A percentile compares a stretch with the other conserved stretches of the same genome.
phyloP scores from a whole-genome alignment of 2,797 vertebrate genomes.

The Pelodytes ibericus region DNA sequence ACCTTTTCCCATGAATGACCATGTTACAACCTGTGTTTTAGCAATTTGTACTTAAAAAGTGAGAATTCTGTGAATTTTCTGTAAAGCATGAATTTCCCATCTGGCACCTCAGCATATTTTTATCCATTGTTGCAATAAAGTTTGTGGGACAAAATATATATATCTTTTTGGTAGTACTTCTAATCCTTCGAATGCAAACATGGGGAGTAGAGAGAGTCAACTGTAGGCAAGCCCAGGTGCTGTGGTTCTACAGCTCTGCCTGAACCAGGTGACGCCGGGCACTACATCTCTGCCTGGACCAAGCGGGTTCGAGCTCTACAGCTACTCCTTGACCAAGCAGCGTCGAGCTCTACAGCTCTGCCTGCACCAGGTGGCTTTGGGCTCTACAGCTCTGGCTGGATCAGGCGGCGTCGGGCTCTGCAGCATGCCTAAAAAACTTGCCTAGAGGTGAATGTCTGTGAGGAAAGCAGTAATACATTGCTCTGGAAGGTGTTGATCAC shows the following conservation, averaged over 20 bases:
- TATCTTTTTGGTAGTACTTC: slow-evolving; percentile 71
- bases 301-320: too few species aligned
- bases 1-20: slow-evolving; percentile 55
- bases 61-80: slow-evolving; percentile 50
- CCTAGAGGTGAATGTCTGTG: too few species aligned
- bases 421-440: too few species aligned
- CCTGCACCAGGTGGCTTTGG: too few species aligned
- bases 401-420: too few species aligned
- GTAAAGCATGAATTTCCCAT: slow-evolving; percentile 61
- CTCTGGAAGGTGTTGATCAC: neutral
- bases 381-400: too few species aligned
- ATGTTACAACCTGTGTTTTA: slow-evolving; percentile 44
- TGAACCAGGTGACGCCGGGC: too few species aligned
- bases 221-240: neutral
- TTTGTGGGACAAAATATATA: slow-evolving; percentile 68
- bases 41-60: slow-evolving; percentile 51
- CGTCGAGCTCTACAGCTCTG: too few species aligned
- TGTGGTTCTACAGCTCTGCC: neutral
- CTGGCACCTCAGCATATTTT: slow-evolving; percentile 54
- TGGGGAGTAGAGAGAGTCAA: neutral
- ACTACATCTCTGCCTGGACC: too few species aligned
- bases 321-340: too few species aligned
- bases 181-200: neutral
- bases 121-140: slow-evolving; percentile 63
- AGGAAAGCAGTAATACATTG: neutral